phyloP scores from a whole-genome alignment of 2,113 vertebrate species.

The Nematolebias whitei region DNA sequence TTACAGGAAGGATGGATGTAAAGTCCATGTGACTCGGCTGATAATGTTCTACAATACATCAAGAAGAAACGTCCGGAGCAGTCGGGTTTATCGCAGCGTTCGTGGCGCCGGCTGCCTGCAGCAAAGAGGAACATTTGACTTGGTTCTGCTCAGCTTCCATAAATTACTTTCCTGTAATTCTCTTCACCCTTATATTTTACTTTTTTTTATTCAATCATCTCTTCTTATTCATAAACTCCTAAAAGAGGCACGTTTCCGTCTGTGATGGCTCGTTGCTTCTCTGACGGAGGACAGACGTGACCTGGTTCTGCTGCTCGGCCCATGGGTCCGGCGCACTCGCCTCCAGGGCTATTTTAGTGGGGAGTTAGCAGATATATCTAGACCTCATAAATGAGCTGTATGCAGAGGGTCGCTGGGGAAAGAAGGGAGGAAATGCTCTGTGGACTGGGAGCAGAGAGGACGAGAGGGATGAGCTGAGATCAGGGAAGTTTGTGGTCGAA shows the following conservation, averaged over 20 bases:
- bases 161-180: background rate
- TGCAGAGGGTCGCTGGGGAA: constrained; percentile 50
- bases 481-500: too few relatives aligned
- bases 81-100: constrained; percentile 12
- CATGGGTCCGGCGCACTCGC: constrained; percentile 27
- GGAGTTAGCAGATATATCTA: constrained; percentile 65
- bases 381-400: constrained; percentile 61
- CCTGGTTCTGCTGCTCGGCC: constrained; percentile 57
- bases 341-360: constrained; percentile 52
- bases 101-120: constrained; percentile 19
- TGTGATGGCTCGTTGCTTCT: too few relatives aligned
- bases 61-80: constrained; percentile 1
- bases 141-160: constrained; percentile 16
- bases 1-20: constrained; percentile 33
- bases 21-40: constrained; percentile 35
- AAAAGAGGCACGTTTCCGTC: constrained; percentile 27
- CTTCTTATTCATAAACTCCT: too few relatives aligned
- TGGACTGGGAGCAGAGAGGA: background rate
- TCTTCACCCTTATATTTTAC: too few relatives aligned
- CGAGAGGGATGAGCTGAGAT: constrained; percentile 24
- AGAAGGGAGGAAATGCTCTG: constrained; percentile 48
- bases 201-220: too few relatives aligned
- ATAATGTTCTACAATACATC: constrained; percentile 48
- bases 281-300: constrained; percentile 48
- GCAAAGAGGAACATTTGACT: constrained; percentile 17